Conservation (phyloP, 1,140 invertebrate species). For the Drosophila oshimai region DNA sequence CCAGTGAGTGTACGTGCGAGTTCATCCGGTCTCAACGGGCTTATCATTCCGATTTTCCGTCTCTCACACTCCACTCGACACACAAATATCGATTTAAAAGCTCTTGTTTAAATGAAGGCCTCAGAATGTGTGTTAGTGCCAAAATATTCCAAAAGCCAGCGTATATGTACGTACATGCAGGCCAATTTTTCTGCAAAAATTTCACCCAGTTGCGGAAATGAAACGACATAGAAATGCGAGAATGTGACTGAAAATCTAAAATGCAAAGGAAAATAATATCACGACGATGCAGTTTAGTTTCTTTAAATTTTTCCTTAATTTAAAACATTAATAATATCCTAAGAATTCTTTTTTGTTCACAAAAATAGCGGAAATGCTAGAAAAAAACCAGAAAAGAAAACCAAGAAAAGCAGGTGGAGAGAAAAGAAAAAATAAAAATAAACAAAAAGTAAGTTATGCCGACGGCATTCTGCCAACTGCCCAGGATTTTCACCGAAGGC, state of each 20-base stretch:
- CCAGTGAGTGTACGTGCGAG: neutral
- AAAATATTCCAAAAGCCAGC: constrained; percentile 24
- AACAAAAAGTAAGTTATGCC: no score
- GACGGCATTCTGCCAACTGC: no score
- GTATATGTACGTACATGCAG: neutral
- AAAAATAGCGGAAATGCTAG: neutral
- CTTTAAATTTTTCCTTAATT: no score
- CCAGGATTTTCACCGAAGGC: no score
- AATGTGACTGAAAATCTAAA: neutral
- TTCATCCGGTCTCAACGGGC: neutral
- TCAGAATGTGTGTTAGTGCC: constrained; percentile 21
- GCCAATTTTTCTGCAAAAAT: neutral
- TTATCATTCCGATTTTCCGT: neutral
- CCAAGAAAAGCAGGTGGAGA: no score
- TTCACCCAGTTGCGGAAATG: neutral
- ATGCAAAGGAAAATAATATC: neutral
- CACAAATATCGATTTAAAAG: constrained; percentile 38
- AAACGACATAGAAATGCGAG: neutral
- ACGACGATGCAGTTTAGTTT: neutral
- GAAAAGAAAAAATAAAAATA: no score
- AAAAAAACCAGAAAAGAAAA: neutral
- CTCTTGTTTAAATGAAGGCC: constrained; percentile 48
- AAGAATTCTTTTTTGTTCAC: no score
- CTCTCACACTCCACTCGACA: neutral
- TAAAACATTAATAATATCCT: neutral